Base-by-base conservation (phyloP, 2,113 vertebrate species). In the Cynoglossus semilaevis region DNA sequence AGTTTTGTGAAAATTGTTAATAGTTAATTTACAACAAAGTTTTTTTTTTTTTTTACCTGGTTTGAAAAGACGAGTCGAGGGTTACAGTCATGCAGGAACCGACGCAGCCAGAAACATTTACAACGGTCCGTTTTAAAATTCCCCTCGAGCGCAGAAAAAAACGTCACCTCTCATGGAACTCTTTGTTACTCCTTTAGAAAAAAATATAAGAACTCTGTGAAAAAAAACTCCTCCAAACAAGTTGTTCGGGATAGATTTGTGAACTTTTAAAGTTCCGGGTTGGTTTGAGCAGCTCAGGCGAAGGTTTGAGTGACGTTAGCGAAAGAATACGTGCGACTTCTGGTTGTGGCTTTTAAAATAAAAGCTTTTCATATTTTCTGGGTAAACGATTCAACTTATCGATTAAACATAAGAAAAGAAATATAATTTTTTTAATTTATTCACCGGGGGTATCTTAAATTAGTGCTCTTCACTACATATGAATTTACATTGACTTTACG, bases 251-350 rank as follows among this genome's bases (percentile, higher is more conserved):
- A 36, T 1, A 57, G 29, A 69, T 75, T 65, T 61, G 60, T 63
- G 54, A 14, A 62, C 48, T 67, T 73, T 73, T 67, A 85, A 87
- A 87, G 89, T 91, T 92, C 91, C 91, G 89, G 90, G 91, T 91
- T 86, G 74, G 62, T 56, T 68, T n/a, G 61, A 82, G 68, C 52
- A 37, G 57, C 13, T 76, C 61, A 51, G 58, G 7, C 47, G 38
- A 70, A 19, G 17, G 1, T 15, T 41, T 17, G 16, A 29, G 44
- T 29, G 12, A 74, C 67, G 1, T 0, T 1, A 0, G 5, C 9
- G 0, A 0, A 17, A 15, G 65, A 13, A 29, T 10, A 29, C 1
- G 0, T 0, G 0, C 0, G 0, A 0, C 5, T 74, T 84, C 81
- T 81, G 76, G 60, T 64, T 37, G 0, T 0, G 1, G 6, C 7